Base-by-base conservation (phyloP, 2,888 invertebrate genomes). In the Drosophila barbarae region DNA sequence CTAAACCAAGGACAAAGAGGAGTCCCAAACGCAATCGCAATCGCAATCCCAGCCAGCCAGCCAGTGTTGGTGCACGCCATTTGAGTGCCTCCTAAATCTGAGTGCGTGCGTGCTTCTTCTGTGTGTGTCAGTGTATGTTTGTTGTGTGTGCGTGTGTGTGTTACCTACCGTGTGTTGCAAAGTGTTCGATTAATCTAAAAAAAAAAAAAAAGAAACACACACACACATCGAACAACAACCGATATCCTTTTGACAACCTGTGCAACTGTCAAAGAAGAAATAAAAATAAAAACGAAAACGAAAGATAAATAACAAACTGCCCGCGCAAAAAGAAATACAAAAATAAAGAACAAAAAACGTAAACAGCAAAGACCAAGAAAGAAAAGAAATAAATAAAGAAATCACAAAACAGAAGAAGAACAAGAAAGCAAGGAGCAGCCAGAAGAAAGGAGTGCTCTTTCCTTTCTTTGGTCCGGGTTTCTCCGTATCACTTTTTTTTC, bases 21-120 rank as follows among this genome's bases (percentile, higher is more conserved):
- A 5, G 9, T 32, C 32, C 21, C 49, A 55, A 74, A 54, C 28
- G 26, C 58, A 77, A 73, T 15, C 35, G 26, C 58, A 34, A 46
- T 46, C 44, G 46, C 59, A 59, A 59, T 56, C 55, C 55, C 53
- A 35, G 55, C 55, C 55, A 56, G 56, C 42, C 44, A 52, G 5
- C 21, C 23, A 32, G 53, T 44, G 55, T 47, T 47, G 26, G 55
- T 55, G 34, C 26, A 60, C 60, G 61, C 60, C 60, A 60, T 60
- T 59, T 59, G 59, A 59, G 59, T 59, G 59, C 58, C 58, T 59
- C 42, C 42, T 35, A 47, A 47, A 13, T 5, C 46, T 2, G 46
- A 47, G 46, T 47, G 46, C 32, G 46, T 47, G 46, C 32, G 46
- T 32, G 18, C 35, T 59, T 54, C 35, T 59, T 54, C 53, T 32